Evolutionary conservation across 2,113 vertebrate genomes (phyloP).

Genomic region (Phrynosoma blainvillii): DNA sequence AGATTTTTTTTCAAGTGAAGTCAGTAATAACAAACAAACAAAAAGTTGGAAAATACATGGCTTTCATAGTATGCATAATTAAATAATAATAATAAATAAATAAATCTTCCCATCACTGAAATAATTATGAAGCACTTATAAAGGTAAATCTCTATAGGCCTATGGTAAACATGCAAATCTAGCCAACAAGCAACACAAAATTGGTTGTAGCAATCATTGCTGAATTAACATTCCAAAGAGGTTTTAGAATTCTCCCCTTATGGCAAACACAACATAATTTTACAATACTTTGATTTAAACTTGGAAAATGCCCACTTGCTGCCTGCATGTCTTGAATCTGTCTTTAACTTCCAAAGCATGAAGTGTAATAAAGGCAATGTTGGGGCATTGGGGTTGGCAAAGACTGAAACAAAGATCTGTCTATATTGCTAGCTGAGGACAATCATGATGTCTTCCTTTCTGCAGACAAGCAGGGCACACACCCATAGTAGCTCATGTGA

Average conservation of each 20-base stretch:
- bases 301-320: conserved; percentile 30
- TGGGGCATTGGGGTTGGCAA: conserved; percentile 29
- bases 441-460: neutral
- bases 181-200: conserved; percentile 95
- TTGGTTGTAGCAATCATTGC: conserved; percentile 87
- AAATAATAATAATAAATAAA: conserved; percentile 72
- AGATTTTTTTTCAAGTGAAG: conserved; percentile 58
- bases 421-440: accelerated
- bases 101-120: conserved; percentile 65
- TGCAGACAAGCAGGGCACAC: conserved; percentile 21
- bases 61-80: conserved; percentile 72
- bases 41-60: conserved; percentile 76
- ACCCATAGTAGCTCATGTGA: neutral
- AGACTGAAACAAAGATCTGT: accelerated
- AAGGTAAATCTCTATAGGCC: conserved; percentile 91
- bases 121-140: conserved; percentile 79
- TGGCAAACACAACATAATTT: conserved; percentile 62
- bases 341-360: conserved; percentile 18
- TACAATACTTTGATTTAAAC: conserved; percentile 48
- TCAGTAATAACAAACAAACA: conserved; percentile 68
- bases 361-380: conserved; percentile 16
- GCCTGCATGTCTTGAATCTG: conserved; percentile 30
- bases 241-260: conserved; percentile 76
- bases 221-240: conserved; percentile 84
- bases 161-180: conserved; percentile 97